Evolutionary conservation across 2,888 invertebrate species (phyloP).

Genomic region (Tridacna gigas): DNA sequence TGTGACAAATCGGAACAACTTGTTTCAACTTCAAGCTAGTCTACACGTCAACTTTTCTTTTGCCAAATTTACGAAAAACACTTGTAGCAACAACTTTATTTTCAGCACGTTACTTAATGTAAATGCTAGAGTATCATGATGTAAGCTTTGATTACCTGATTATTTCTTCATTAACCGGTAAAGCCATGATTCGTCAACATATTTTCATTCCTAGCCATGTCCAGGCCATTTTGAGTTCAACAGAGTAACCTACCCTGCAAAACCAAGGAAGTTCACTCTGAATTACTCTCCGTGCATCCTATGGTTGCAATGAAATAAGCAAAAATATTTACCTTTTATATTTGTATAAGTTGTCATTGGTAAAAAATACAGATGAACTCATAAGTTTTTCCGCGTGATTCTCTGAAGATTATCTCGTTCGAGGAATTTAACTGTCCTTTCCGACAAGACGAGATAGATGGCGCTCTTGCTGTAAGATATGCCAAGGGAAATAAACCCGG

Average conservation of each 20-base stretch:
- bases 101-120: too few relatives aligned
- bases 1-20: too few relatives aligned
- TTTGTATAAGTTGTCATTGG: background rate
- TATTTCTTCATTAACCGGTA: background rate
- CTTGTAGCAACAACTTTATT: too few relatives aligned
- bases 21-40: too few relatives aligned
- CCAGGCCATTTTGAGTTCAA: constrained; percentile 2
- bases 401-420: background rate
- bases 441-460: background rate
- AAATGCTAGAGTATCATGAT: background rate
- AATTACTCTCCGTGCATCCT: constrained; percentile 1
- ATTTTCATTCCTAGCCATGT: constrained; percentile 18
- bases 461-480: constrained; percentile 2
- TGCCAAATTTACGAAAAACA: too few relatives aligned
- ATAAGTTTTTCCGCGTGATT: background rate
- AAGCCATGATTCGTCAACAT: background rate
- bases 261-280: constrained; percentile 54
- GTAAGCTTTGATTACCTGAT: constrained; percentile 5
- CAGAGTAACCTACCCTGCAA: constrained; percentile 50
- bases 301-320: background rate
- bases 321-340: constrained; percentile 9
- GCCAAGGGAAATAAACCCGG: background rate
- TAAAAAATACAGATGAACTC: background rate
- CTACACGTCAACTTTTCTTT: too few relatives aligned
- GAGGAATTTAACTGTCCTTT: background rate